Base-by-base conservation (phyloP, 1,140 invertebrate species). In the Drosophila pseudoananassae region DNA sequence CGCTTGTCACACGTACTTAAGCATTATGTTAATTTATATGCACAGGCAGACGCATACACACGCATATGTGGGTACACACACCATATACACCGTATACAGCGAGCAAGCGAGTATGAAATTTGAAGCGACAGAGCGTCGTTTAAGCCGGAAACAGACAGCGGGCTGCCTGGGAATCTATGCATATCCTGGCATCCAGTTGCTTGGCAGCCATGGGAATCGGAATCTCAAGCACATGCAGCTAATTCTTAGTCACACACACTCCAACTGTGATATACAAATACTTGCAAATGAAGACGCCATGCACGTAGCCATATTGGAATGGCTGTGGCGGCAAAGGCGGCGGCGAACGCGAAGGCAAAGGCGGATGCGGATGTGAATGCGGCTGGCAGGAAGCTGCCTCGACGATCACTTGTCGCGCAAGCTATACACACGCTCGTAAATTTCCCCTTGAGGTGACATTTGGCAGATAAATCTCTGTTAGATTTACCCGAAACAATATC, bases 1-100 rank as follows among this genome's bases (percentile, higher is more conserved):
- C 84, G 76, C 83, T 83, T 88, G 83, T 88, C 83, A 88, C 83
- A 88, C 78, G 78, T 74, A 88, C 76, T 88, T 88, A 88, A 76
- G 76, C 83, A 88, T 89, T 88, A 88, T 89, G 83, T 83, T 83
- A 88, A 88, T 88, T 88, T 88, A 88, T 88, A 76, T 88, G 70
- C 70, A 68, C 57, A 63, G 55, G 17, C 20, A 63, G n/a, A 52
- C n/a, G 43, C 33, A 43, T 36, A 47, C 38, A 57, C 4, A 20
- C 40, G 9, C 54, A 71, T 49, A 57, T 47, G 23, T 10, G 64
- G 38, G 50, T 9, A 31, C 31, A 10, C 8, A 31, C 31, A 31
- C 31, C 31, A 31, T 9, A 10, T 8, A 10, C 31, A 31, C 31
- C 31, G 12, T 36, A 36, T 8, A 43, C 5, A 8, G 40, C 40